phyloP scores from a whole-genome alignment of 1,140 invertebrate genomes.

The Pollicipes pollicipes region DNA sequence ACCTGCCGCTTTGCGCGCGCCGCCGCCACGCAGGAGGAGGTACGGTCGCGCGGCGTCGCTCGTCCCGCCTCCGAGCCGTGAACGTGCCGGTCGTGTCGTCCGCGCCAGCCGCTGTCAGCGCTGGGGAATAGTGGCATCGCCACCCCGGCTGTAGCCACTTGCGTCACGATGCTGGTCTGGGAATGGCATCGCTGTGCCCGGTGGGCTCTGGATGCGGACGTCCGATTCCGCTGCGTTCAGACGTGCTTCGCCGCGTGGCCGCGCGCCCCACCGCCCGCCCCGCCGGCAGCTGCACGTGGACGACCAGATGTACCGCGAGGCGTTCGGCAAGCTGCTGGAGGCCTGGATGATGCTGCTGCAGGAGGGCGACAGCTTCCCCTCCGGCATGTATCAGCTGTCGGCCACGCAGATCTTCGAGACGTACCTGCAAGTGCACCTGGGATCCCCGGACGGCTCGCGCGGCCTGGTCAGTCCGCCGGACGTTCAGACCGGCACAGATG shows the following conservation, averaged over 20 bases:
- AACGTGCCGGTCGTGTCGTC: too few species aligned
- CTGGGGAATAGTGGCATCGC: too few species aligned
- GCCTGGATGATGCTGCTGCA: conserved; percentile 51
- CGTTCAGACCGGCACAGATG: too few species aligned
- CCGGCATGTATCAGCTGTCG: conserved; percentile 32
- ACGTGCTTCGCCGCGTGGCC: too few species aligned
- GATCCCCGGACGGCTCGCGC: conserved; percentile 57
- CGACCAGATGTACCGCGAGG: conserved; percentile 52
- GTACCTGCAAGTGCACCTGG: conserved; percentile 61
- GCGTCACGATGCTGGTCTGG: too few species aligned
- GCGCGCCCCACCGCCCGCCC: too few species aligned
- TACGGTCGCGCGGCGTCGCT: conserved; percentile 25
- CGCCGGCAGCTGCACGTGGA: conserved; percentile 32
- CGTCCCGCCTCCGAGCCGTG: too few species aligned
- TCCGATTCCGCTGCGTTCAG: too few species aligned
- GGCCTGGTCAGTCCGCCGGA: conserved; percentile 32
- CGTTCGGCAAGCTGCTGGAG: conserved; percentile 59
- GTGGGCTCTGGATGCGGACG: too few species aligned
- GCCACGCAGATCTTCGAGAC: conserved; percentile 47
- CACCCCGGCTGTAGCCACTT: too few species aligned
- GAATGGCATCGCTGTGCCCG: too few species aligned
- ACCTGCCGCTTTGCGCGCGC: conserved; percentile 55
- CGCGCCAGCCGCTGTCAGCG: too few species aligned
- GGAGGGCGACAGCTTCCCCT: conserved; percentile 35
- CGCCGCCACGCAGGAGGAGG: conserved; percentile 52